Evolutionary conservation across 92 coral and sea anemone species (phyloP).

Genomic region (Pocillopora grandis): DNA sequence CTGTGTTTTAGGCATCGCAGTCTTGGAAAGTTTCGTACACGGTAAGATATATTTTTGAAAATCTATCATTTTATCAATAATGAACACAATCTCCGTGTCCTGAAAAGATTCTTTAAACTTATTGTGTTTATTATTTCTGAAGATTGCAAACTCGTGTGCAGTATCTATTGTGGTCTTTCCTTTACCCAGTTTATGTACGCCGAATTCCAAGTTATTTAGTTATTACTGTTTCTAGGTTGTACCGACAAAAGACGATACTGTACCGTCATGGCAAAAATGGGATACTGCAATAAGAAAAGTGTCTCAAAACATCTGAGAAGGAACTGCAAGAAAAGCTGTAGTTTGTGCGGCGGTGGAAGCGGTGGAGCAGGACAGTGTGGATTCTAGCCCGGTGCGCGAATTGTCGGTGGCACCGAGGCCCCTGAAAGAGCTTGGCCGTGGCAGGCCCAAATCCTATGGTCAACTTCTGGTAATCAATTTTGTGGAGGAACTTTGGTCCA

Average conservation of each 20-base stretch:
- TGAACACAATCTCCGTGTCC: too few species aligned
- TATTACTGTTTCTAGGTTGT: neutral
- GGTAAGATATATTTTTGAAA: neutral
- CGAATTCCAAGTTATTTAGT: too few species aligned
- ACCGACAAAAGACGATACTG: neutral
- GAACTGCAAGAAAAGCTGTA: neutral
- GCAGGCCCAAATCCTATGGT: conserved; percentile 8
- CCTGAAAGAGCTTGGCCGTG: too few species aligned
- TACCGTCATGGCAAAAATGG: neutral
- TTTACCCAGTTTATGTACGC: too few species aligned
- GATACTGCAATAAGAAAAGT: neutral
- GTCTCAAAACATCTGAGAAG: neutral
- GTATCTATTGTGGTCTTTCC: too few species aligned
- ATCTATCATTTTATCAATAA: too few species aligned
- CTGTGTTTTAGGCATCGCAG: neutral
- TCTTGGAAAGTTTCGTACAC: conserved; percentile 9
- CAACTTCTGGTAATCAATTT: conserved; percentile 19
- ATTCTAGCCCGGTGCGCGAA: neutral
- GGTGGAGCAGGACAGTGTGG: neutral
- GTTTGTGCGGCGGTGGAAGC: neutral
- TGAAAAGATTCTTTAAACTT: too few species aligned
- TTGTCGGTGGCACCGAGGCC: too few species aligned
- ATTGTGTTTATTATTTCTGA: too few species aligned
- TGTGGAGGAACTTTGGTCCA: conserved; percentile 60
- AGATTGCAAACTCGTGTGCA: too few species aligned